Base-by-base conservation (phyloP, 2,797 vertebrate genomes). In the Ataeniobius toweri region DNA sequence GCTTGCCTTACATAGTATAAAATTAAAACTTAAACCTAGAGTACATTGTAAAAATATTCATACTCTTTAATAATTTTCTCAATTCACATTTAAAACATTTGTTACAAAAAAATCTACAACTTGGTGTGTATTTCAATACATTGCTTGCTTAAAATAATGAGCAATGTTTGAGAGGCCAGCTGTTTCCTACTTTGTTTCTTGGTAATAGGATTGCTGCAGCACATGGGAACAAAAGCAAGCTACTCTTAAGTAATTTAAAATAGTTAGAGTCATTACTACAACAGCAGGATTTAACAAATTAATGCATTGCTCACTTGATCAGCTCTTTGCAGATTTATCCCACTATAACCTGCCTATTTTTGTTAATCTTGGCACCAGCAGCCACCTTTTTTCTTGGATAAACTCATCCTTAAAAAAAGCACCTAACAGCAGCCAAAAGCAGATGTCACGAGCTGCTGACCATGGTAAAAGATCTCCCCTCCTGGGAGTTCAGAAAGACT, bases 71-170 rank as follows among this genome's bases (percentile, higher is more conserved):
- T 22, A 8, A 16, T 9, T 65, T 65, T 65, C 36, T 24, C 18
- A 65, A 8, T 24, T 22, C 28, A 20, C 28, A 63, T 20, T 36
- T 36, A 28, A 14, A 61, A 14, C 28, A 16, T 31, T 16, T 63
- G 0, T 41, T 41, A 5, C 63, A 41, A 41, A 65, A 22, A 36
- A 39, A 65, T 39, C 31, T 8, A 63, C 7, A 63, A 24, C 18
- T 39, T 65, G 61, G 63, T 20, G 18, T 53, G 51, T 20, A 53
- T 53, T 53, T 20, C 3, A 36, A 3, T 36, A 36, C 36, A 36
- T 4, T 36, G 36, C 36, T 36, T 36, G 18, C 61, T 65, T 65
- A 9, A 24, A 76, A 81, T 51, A 76, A 85, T 79, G 24, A 69
- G 53, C 71, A 83, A 70, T 1, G 53, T 80, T n/a, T 6, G 31